Conservation (phyloP, 1,140 invertebrate species). For the honey bee (Apis mellifera) region DNA sequence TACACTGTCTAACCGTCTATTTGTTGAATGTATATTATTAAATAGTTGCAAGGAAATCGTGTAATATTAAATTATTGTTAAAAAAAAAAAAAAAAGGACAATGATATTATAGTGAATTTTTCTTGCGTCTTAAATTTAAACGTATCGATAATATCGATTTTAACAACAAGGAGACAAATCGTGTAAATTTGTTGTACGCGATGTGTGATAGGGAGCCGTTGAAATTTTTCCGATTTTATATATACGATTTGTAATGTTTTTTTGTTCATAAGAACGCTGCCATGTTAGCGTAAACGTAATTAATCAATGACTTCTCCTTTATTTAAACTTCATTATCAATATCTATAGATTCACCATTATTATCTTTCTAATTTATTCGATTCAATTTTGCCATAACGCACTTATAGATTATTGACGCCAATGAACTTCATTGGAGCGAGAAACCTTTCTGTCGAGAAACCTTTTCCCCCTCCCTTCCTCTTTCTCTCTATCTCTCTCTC, state of each 20-base stretch:
- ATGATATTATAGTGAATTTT: constrained; percentile 27
- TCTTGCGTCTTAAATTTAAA: constrained; percentile 26
- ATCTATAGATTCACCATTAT: neutral
- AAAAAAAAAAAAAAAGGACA: neutral
- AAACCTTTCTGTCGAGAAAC: neutral
- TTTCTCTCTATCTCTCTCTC: too few relatives aligned
- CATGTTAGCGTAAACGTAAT: constrained; percentile 40
- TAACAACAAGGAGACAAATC: constrained; percentile 20
- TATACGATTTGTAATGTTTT: constrained; percentile 40
- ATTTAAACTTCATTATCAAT: constrained; percentile 8
- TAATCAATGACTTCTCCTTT: neutral
- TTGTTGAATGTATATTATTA: constrained; percentile 54
- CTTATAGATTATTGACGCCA: neutral
- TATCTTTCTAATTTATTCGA: neutral
- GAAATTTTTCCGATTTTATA: constrained; percentile 29
- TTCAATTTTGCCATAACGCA: constrained; percentile 33
- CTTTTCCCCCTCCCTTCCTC: neutral
- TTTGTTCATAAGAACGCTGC: constrained; percentile 48
- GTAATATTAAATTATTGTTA: constrained; percentile 37
- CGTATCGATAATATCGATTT: constrained; percentile 45
- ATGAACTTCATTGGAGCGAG: neutral
- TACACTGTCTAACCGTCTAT: constrained; percentile 54
- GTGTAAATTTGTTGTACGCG: constrained; percentile 36
- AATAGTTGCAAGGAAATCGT: constrained; percentile 43
- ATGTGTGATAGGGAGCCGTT: constrained; percentile 54